Evolutionary conservation across 2,888 invertebrate genomes (phyloP).

Genomic region (Cylloceria caligata): DNA sequence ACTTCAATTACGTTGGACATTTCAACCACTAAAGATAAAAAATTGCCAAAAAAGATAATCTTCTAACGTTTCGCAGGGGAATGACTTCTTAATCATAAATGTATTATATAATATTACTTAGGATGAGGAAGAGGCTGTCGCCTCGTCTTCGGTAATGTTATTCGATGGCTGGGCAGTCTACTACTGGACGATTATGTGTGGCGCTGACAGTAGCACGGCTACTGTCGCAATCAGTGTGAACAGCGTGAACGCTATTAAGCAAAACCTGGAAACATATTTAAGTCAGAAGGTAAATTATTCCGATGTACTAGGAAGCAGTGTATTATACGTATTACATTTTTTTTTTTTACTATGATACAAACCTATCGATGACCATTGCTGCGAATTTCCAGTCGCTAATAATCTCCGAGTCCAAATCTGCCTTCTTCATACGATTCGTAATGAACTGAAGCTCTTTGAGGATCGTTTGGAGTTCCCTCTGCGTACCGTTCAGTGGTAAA

Average conservation of each 20-base stretch:
- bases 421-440: slow-evolving; percentile 96
- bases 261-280: slow-evolving; percentile 88
- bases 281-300: neutral
- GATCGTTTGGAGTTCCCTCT: slow-evolving; percentile 95
- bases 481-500: slow-evolving; percentile 88
- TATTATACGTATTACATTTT: neutral
- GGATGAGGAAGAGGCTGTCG: slow-evolving; percentile 71
- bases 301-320: neutral
- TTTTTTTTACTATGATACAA: neutral
- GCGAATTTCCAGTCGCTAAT: slow-evolving; percentile 99
- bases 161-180: slow-evolving; percentile 81
- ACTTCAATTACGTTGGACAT: too few relatives aligned
- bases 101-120: slow-evolving; percentile 66
- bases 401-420: slow-evolving; percentile 96
- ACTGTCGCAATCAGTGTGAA: slow-evolving; percentile 97
- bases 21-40: too few relatives aligned
- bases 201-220: slow-evolving; percentile 95
- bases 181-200: slow-evolving; percentile 98
- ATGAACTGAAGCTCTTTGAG: slow-evolving; percentile 97
- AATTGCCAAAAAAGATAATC: too few relatives aligned
- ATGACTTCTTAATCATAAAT: neutral
- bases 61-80: too few relatives aligned
- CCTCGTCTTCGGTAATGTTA: slow-evolving; percentile 75
- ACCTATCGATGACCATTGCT: slow-evolving; percentile 98
- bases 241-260: slow-evolving; percentile 97